Evolutionary conservation across 2,113 vertebrate genomes (phyloP), one percentile per base, ranked within the genome.

Genomic region (Accipiter cooperii): DNA sequence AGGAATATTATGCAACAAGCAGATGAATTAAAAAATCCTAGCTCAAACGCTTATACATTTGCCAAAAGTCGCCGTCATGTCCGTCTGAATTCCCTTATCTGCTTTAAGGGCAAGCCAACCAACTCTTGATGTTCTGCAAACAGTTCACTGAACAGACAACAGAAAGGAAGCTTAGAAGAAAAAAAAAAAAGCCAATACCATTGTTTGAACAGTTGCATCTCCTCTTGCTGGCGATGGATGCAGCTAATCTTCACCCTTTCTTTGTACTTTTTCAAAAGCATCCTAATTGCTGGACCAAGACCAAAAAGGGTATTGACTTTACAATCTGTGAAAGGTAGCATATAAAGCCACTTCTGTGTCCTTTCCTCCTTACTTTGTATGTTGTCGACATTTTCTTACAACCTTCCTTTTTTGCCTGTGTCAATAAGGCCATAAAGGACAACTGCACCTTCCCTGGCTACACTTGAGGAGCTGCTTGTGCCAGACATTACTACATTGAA

Each of bases 51-150:
- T 12, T 8, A 1, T 0, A n/a, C 24, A 21, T 40, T 20, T 8
- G 31, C 12, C 6, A 1, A 25, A 77, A 73, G 25, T 24, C 0
- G 0, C 25, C 1, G 0, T 14, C 0, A 1, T 5, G 12, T 25
- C 12, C 2, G 0, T 31, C 4, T 1, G 10, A 10, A 17, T 77
- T 77, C 31, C 28, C 18, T 58, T 18, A 18, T 0, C 19, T 71
- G 85, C 57, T 28, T 44, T n/a, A 2, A 17, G 36, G 17, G 40
- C 24, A 14, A 54, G 21, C 16, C 36, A 24, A 7, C 8, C 40
- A 8, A 10, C 18, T 6, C 13, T 29, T 22, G 33, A 8, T n/a
- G 12, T 42, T 42, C 42, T 88, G 19, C 28, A 25, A 31, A 14
- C 11, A 7, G 28, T 7, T 60, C 10, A 10, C 42, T 12, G 25